Evolutionary conservation across 2,797 vertebrate species (phyloP), one percentile per base, ranked within the genome.

Genomic region (Borostomias antarcticus): DNA sequence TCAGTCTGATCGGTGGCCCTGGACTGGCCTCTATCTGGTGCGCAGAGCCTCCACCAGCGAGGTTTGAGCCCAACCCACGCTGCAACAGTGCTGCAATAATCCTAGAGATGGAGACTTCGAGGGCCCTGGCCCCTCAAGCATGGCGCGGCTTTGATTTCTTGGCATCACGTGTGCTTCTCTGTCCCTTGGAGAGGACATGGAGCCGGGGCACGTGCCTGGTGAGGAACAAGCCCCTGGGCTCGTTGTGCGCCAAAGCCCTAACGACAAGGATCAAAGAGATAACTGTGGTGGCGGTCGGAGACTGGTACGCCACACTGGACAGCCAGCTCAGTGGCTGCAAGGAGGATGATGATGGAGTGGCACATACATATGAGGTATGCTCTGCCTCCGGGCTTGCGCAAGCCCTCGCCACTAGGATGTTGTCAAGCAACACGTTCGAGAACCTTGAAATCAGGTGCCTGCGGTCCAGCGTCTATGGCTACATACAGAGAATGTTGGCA

Each of bases 141-240:
- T 77, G 75, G 67, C 25, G n/a, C 13, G 70, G 70, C 1, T 77
- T 70, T 0, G 70, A 70, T 7, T 0, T 1, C 0, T 19, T 77
- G 53, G 60, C 54, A 19, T 77, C 70, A 0, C 75, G 75, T 0
- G 48, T 69, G 47, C 32, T 77, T 0, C 15, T 48, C 0, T 68
- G 57, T 5, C 56, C 60, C 0, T 4, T 0, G 0, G 71, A 65
- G 58, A 62, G 1, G 17, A 5, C 30, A 0, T 77, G 75, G 75
- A 68, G 32, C n/a, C 68, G 68, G 52, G 71, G 75, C 5, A 15
- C 3, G 10, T 40, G 33, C 25, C 37, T 23, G 57, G 57, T 58
- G 19, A 2, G 58, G 1, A 77, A 77, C 56, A 61, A 54, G 29
- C 63, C 63, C 2, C n/a, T 67, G 9, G 0, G 1, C 1, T 2